These are phyloP conservation scores for Gonioctena quinquepunctata DNA, from an alignment of 1,140 invertebrate species.

Conservation along the genomic window DNA sequence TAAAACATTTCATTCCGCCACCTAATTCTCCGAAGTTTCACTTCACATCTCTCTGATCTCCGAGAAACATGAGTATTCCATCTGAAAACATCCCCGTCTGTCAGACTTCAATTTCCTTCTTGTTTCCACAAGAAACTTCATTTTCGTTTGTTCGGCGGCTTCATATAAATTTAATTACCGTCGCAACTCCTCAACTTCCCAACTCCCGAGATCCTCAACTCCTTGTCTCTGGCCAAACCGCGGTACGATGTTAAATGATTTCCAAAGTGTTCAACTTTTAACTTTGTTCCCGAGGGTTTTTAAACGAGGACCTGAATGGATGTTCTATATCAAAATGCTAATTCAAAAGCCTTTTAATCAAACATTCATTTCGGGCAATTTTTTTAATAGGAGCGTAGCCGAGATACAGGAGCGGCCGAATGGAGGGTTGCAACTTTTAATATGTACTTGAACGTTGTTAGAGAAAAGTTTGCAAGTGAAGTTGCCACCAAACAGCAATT, in stretches of 20 bases:
- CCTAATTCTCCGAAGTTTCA: too few relatives aligned
- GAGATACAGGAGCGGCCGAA: neutral
- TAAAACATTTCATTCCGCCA: too few relatives aligned
- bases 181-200: neutral
- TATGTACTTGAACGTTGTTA: neutral
- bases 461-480: too few relatives aligned
- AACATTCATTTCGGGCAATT: neutral
- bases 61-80: neutral
- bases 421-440: neutral
- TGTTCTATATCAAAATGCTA: constrained; percentile 4
- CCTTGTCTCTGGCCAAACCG: neutral
- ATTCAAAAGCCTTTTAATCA: neutral
- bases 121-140: constrained; percentile 1
- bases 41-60: neutral
- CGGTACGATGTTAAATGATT: neutral
- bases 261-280: constrained; percentile 8
- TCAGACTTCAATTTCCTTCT: neutral
- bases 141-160: neutral
- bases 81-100: neutral
- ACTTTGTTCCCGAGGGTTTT: neutral
- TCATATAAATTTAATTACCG: constrained; percentile 1
- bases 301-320: neutral
- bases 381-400: neutral
- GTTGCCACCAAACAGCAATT: too few relatives aligned
- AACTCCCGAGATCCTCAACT: neutral